These are phyloP conservation scores for Anguilla anguilla DNA, from an alignment of 2,797 vertebrate species.

Conservation along the genomic window DNA sequence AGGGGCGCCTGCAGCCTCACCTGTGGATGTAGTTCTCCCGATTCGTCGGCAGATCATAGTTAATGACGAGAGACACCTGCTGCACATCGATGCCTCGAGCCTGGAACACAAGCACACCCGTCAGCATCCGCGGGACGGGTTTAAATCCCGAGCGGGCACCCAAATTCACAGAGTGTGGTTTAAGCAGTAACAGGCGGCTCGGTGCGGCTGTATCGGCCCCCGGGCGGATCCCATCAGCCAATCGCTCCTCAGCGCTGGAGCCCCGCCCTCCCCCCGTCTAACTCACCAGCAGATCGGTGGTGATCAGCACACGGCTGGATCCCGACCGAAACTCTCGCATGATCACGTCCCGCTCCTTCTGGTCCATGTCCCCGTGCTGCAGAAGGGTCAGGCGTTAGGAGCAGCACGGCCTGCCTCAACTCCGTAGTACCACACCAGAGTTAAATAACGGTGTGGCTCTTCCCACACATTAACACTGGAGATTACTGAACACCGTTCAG, in stretches of 20 bases:
- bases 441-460: neutral
- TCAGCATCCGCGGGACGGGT: neutral
- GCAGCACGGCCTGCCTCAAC: neutral
- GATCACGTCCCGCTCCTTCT: conserved; percentile 97
- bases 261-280: no score
- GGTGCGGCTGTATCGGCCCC: neutral
- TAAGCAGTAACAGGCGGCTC: neutral
- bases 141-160: neutral
- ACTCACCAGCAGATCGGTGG: conserved; percentile 96
- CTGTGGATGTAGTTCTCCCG: conserved; percentile 99
- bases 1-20: conserved; percentile 64
- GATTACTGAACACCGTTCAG: no score
- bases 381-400: neutral
- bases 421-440: neutral
- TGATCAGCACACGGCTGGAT: conserved; percentile 95
- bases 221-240: no score
- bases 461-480: no score
- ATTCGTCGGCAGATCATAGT: conserved; percentile 98
- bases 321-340: conserved; percentile 98
- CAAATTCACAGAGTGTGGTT: neutral
- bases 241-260: no score
- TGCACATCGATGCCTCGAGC: conserved; percentile 98
- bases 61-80: conserved; percentile 97
- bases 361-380: conserved; percentile 98
- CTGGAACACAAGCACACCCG: conserved; percentile 60